A percentile compares a stretch with the other conserved stretches of the same genome.
Evolutionary conservation across 2,113 vertebrate genomes (phyloP).

Genomic region (Platycercus adscitus): DNA sequence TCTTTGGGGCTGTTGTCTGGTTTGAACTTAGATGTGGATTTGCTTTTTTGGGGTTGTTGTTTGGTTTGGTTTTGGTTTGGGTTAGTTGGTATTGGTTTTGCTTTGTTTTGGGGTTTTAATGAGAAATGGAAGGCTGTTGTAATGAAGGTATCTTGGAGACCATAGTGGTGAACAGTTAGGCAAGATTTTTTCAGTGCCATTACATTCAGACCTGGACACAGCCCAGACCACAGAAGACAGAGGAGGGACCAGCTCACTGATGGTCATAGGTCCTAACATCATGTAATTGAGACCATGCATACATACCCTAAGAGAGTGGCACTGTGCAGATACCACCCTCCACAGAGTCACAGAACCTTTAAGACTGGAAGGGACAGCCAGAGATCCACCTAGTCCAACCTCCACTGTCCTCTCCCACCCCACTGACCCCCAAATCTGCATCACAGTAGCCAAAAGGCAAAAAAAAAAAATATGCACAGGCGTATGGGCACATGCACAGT

Average conservation of each 20-base stretch:
- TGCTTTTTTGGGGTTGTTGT: neutral
- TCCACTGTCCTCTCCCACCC: too few relatives aligned
- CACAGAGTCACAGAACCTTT: neutral
- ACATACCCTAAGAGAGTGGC: neutral
- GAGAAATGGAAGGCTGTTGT: neutral
- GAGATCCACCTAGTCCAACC: neutral
- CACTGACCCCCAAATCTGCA: neutral
- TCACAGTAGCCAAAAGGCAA: neutral
- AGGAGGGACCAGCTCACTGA: neutral
- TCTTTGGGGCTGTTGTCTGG: neutral
- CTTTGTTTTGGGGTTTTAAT: neutral
- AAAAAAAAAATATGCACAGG: neutral
- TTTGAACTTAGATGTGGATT: neutral
- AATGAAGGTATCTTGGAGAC: neutral
- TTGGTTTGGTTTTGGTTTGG: neutral
- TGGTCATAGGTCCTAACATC: neutral
- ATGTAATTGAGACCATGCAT: neutral
- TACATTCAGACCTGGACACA: neutral
- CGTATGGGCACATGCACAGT: neutral
- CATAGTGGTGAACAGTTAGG: neutral
- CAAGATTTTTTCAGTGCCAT: neutral
- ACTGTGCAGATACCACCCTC: neutral
- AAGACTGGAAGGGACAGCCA: neutral
- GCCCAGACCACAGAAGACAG: neutral
- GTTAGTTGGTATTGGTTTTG: neutral